phyloP scores from a whole-genome alignment of 2,797 vertebrate species.

The Acanthopagrus latus region DNA sequence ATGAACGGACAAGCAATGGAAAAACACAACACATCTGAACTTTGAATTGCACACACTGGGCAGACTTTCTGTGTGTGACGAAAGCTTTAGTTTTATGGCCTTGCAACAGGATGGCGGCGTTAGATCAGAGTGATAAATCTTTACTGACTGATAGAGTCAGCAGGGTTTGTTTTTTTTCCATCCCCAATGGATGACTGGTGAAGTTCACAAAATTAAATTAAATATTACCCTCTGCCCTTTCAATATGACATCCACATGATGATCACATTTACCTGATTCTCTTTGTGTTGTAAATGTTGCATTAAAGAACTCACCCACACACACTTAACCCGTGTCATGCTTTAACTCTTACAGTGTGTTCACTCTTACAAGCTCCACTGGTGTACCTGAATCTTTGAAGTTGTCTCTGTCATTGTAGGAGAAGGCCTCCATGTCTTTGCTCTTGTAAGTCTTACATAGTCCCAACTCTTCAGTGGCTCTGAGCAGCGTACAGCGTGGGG shows the following conservation, averaged over 20 bases:
- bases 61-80: background rate
- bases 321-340: background rate
- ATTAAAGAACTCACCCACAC: background rate
- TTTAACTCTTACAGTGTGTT: background rate
- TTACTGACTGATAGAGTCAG: background rate
- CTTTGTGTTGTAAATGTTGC: background rate
- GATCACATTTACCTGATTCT: background rate
- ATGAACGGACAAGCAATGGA: background rate
- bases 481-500: slow-evolving; percentile 84
- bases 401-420: slow-evolving; percentile 80
- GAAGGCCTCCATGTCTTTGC: slow-evolving; percentile 83
- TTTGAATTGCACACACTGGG: background rate
- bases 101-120: no score
- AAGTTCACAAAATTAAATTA: background rate
- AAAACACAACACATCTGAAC: background rate
- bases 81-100: background rate
- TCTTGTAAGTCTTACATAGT: slow-evolving; percentile 80
- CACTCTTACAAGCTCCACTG: background rate
- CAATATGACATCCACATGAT: no score
- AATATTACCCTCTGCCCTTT: background rate
- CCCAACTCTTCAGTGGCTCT: slow-evolving; percentile 84
- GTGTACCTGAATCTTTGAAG: slow-evolving; percentile 83
- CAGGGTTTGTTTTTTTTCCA: background rate
- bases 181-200: background rate
- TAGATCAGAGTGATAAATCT: background rate